Base-by-base conservation (phyloP, 2,797 vertebrate species). In the Catamblyrhynchus diadema region DNA sequence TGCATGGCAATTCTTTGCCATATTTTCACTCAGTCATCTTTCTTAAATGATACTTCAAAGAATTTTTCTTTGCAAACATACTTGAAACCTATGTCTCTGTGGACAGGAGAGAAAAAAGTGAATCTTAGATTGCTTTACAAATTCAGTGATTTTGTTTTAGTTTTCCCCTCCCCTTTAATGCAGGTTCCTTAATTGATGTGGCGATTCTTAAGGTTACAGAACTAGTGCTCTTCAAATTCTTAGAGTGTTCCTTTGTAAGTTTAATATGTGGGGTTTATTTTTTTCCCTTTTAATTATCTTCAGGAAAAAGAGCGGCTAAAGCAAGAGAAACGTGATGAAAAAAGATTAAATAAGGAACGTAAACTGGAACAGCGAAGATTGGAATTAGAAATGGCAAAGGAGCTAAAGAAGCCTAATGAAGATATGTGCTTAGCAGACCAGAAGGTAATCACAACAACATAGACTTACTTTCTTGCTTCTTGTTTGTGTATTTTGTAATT, bases 371-470 rank as follows among this genome's bases (percentile, higher is more conserved):
- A 99, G 72, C 97, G 98, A 74, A 98, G 99, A 87, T 87, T 99
- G 96, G 99, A 99, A 94, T 97, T 99, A 95, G 98, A 99, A 97
- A 99, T 99, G 97, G 99, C 99, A 42, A 99, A 99, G 94, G 99
- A 99, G 95, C 97, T 99, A 65, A 99, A 99, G 98, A 99, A 99
- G 94, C 99, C 99, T 82, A 99, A 98, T 53, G 99, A 99, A 98
- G 99, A 99, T 97, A 98, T 99, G 99, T 99, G 99, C 97, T 98
- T 99, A 97, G 97, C 98, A 83, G 99, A 99, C 97, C 99, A 99
- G 91, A 99, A 99, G 98, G 99, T 99, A 98, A 94, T 72, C 62
- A 21, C 67, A 50, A 27, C 54, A 41, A 23, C 25, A 32, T 21
- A 53, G 86, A 77, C 33, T 42, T 81, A 73, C 16, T 85, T 90